Percentiles rank a stretch among this genome's conserved stretches.
Conservation (phyloP, 2,113 vertebrate species). For the Sceloporus tristichus region DNA sequence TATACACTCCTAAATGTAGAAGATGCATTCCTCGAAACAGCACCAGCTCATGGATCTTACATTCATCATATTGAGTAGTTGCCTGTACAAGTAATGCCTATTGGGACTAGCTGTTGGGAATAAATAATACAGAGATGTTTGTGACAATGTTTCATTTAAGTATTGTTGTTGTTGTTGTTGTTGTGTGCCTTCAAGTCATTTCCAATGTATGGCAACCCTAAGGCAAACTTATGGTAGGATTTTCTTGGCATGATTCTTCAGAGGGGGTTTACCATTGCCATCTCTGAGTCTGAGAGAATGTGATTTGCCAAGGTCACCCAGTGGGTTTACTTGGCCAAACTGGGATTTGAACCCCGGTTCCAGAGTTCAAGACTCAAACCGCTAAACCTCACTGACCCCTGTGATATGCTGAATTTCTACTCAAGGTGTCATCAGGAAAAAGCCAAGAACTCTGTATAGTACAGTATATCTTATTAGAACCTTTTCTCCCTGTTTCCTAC, state of each 20-base stretch:
- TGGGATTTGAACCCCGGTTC: too few species aligned
- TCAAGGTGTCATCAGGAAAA: not conserved
- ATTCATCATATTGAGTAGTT: not conserved
- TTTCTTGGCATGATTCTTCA: too few species aligned
- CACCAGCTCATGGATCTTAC: not conserved
- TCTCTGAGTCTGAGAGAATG: too few species aligned
- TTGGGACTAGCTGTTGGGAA: not conserved
- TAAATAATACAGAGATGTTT: not conserved
- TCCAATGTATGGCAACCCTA: too few species aligned
- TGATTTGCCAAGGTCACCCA: too few species aligned
- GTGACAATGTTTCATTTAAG: not conserved
- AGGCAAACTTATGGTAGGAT: too few species aligned
- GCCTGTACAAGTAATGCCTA: not conserved
- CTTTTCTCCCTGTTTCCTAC: constrained; percentile 59
- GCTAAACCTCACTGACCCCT: too few species aligned
- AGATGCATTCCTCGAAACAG: not conserved
- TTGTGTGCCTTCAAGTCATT: too few species aligned
- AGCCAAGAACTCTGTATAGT: not conserved
- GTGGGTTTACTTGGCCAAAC: too few species aligned
- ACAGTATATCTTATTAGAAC: constrained; percentile 21
- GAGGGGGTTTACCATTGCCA: too few species aligned
- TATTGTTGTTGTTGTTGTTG: too few species aligned
- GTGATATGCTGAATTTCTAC: not conserved
- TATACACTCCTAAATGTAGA: not conserved
- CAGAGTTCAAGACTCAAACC: too few species aligned